phyloP scores from a whole-genome alignment of 1,140 invertebrate species.

The Ceratina calcarata region DNA sequence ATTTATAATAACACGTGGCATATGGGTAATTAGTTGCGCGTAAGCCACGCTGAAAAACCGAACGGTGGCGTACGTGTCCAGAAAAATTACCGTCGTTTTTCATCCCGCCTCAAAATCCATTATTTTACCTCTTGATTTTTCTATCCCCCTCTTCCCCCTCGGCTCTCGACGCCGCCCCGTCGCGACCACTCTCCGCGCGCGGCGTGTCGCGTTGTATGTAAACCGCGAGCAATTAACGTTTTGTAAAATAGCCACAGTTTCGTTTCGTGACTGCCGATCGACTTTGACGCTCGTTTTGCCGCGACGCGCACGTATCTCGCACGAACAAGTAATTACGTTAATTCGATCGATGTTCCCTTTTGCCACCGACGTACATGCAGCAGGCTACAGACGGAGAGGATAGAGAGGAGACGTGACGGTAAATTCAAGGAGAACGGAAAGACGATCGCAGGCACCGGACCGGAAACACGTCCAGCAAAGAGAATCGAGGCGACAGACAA shows the following conservation, averaged over 20 bases:
- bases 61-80: conserved; percentile 56
- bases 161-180: too few species aligned
- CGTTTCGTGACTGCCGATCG: conserved; percentile 27
- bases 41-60: conserved; percentile 68
- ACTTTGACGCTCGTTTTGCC: conserved; percentile 31
- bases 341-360: conserved; percentile 44
- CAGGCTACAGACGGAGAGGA: background rate
- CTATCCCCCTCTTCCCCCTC: background rate
- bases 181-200: background rate
- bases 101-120: conserved; percentile 55
- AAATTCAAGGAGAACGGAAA: conserved; percentile 26
- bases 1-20: conserved; percentile 80
- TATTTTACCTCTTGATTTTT: conserved; percentile 45
- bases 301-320: conserved; percentile 15
- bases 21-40: conserved; percentile 79
- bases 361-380: conserved; percentile 10
- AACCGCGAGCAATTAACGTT: conserved; percentile 38
- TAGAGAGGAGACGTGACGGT: background rate
- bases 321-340: conserved; percentile 52
- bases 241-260: conserved; percentile 20
- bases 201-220: background rate
- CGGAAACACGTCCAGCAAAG: conserved; percentile 16
- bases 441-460: background rate
- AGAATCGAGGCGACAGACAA: background rate
- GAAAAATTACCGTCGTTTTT: conserved; percentile 65